Conservation (phyloP, 2,888 invertebrate genomes). For the Blastobasis lacticolella region DNA sequence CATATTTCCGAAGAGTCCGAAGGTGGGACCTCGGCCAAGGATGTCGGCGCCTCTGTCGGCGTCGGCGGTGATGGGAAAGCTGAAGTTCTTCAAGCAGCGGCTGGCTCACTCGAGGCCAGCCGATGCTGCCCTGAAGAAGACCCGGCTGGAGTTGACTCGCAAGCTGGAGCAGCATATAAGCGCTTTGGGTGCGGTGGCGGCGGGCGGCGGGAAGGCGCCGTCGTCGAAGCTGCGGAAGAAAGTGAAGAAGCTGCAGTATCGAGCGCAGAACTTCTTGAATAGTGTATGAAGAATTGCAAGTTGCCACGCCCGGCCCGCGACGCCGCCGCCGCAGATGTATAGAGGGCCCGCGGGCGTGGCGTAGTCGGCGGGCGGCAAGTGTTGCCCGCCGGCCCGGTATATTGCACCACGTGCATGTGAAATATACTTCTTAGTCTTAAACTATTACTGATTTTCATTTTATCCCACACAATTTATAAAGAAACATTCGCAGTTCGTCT, state of each 20-base stretch:
- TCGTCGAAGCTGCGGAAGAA: constrained; percentile 41
- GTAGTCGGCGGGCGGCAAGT: constrained; percentile 21
- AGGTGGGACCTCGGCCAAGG: background rate
- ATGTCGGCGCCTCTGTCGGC: no score
- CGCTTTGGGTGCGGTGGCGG: no score
- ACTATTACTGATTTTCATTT: constrained; percentile 29
- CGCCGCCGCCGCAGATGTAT: no score
- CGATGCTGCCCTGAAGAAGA: constrained; percentile 31
- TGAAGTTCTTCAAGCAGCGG: constrained; percentile 33
- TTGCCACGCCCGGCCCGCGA: no score
- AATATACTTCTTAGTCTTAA: constrained; percentile 59
- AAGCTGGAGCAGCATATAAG: constrained; percentile 18
- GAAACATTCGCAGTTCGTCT: no score
- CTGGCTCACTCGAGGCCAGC: constrained; percentile 27
- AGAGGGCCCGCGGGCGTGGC: constrained; percentile 11
- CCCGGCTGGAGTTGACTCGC: constrained; percentile 26
- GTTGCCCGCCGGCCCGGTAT: constrained; percentile 48
- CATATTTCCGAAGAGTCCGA: background rate
- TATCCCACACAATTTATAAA: background rate
- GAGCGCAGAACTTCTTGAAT: constrained; percentile 48
- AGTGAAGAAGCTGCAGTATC: constrained; percentile 39
- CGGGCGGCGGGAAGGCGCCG: no score
- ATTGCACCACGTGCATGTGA: constrained; percentile 59
- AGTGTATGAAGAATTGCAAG: constrained; percentile 30
- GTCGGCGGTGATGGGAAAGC: constrained; percentile 16